A percentile compares a stretch with the other conserved stretches of the same genome.
These are phyloP conservation scores for Epirrhoe alternata DNA, from an alignment of 2,888 invertebrate species.

Conservation along the genomic window DNA sequence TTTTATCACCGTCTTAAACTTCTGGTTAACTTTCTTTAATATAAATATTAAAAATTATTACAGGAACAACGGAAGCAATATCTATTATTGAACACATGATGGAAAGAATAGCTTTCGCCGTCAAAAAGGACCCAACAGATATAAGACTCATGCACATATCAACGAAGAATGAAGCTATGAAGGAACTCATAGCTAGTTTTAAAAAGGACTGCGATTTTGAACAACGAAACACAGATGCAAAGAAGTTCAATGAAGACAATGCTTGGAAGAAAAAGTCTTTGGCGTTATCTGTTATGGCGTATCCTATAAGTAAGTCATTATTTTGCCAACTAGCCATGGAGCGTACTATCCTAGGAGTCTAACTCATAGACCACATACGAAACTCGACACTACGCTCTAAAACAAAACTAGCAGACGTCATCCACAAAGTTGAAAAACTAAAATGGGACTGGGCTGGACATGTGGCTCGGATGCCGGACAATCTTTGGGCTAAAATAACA, in stretches of 20 bases:
- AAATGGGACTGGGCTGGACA: no score
- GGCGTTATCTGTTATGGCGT: conserved; percentile 87
- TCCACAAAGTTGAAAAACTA: no score
- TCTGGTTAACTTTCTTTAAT: background rate
- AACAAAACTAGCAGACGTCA: no score
- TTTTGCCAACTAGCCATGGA: background rate
- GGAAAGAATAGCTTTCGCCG: conserved; percentile 86
- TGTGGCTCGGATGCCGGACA: no score
- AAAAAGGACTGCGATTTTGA: conserved; percentile 84
- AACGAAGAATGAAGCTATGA: conserved; percentile 57
- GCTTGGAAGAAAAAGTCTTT: conserved; percentile 91
- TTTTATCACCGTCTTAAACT: background rate
- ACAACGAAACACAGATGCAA: conserved; percentile 76
- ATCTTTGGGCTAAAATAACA: no score
- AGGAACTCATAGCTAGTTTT: conserved; percentile 84
- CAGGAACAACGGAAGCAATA: conserved; percentile 84
- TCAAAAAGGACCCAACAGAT: conserved; percentile 85
- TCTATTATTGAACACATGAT: conserved; percentile 87
- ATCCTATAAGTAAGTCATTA: conserved; percentile 69
- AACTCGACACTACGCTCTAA: no score
- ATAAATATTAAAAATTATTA: background rate
- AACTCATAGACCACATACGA: no score
- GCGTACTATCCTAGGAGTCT: no score
- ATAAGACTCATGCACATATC: conserved; percentile 84
- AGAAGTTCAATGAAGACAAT: conserved; percentile 86